Evolutionary conservation across 1,140 invertebrate species (phyloP), one percentile per base, ranked within the genome.

Genomic region (Solenopsis fugax): DNA sequence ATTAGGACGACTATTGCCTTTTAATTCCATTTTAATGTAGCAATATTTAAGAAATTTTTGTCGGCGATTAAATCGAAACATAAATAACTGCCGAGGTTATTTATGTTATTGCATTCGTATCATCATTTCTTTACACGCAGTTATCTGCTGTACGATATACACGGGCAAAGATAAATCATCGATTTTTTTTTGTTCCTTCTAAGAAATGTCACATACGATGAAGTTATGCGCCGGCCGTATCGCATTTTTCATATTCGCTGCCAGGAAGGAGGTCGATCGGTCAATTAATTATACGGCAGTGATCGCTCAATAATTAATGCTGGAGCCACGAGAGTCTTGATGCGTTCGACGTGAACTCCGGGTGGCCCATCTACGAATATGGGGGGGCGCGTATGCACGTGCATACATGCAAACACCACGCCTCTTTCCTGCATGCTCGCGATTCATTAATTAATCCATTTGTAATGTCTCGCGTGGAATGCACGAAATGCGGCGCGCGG

Each of bases 261-360:
- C 71, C 29, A 77, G 65, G 58, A 88, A 88, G 71, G 80, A 62
- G 73, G 72, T 71, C 73, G 88, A 89, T 85, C 72, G 86, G 54
- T 89, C 88, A 77, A 89, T 89, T 89, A 88, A 89, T 88, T 85
- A 85, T 80, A 78, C 54, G 45, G 78, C 45, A 77, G 78, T 60
- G 87, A 88, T 88, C 88, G 81, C 41, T 73, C 71, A 75, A 85
- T 89, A 89, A 89, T 88, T 88, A 88, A 87, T 89, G 67, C 72
- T 7, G 56, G 16, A 13, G 52, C 37, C 50, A 21, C 62, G 62
- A 16, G 52, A 88, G 78, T 78, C 80, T 88, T 69, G 56, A 85
- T 87, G 71, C 80, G 87, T 78, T 56, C 34, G 50, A 71, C 29
- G 41, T 41, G 52, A 85, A 54, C 67, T 58, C n/a, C 58, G 86